Conservation (phyloP, 1,140 invertebrate species). For the Lethrus apterus region DNA sequence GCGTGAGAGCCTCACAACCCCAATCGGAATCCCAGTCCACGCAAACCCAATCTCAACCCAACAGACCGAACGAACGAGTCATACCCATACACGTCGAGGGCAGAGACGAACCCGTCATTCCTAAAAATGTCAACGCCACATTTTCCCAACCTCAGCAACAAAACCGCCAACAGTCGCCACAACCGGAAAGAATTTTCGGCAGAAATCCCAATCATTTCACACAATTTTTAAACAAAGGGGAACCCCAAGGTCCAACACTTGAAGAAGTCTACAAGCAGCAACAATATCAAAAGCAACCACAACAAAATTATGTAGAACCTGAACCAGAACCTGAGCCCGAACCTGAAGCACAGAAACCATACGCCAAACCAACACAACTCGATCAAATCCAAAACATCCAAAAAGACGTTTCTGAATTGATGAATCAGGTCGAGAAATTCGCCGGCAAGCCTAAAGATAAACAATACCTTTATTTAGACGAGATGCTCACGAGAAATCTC, state of each 20-base stretch:
- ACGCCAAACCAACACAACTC: constrained; percentile 58
- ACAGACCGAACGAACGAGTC: constrained; percentile 56
- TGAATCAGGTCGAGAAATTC: constrained; percentile 71
- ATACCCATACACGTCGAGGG: constrained; percentile 86
- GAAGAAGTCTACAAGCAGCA: constrained; percentile 32
- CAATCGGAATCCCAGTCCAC: constrained; percentile 32
- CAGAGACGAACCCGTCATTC: constrained; percentile 63
- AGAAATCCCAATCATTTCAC: constrained; percentile 27
- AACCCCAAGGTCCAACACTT: constrained; percentile 3
- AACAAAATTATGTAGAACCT: constrained; percentile 38
- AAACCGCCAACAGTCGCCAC: constrained; percentile 26
- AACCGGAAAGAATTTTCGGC: constrained; percentile 32
- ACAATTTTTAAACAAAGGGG: constrained; percentile 14
- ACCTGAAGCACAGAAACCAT: constrained; percentile 38
- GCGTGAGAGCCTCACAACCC: constrained; percentile 14
- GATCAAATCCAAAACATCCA: constrained; percentile 72
- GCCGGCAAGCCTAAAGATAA: constrained; percentile 69
- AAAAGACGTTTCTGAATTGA: constrained; percentile 70
- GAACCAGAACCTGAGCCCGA: constrained; percentile 35
- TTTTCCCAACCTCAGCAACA: constrained; percentile 25
- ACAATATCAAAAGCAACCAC: constrained; percentile 36
- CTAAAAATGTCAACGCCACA: constrained; percentile 41
- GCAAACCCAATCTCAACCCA: constrained; percentile 33
- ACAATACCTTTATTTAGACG: constrained; percentile 81
- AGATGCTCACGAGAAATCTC: constrained; percentile 89